Evolutionary conservation across 2,888 invertebrate genomes (phyloP).

Genomic region (Nymphalis urticae): DNA sequence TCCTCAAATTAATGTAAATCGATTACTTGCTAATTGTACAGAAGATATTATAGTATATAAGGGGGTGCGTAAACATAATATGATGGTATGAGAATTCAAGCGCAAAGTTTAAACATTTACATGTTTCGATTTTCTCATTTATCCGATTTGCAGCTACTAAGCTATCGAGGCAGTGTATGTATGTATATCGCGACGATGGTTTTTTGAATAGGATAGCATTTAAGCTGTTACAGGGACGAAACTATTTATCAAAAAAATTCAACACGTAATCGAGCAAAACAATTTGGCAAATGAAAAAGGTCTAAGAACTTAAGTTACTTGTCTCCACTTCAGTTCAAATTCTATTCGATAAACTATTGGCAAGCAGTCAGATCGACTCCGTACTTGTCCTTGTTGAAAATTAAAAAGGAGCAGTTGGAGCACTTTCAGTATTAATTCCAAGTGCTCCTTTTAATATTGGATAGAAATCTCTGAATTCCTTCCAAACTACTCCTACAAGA

Average conservation of each 20-base stretch:
- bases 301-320: slow-evolving; percentile 28
- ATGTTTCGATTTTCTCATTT: too few relatives aligned
- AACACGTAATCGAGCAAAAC: slow-evolving; percentile 22
- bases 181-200: too few relatives aligned
- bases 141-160: too few relatives aligned
- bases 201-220: too few relatives aligned
- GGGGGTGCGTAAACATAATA: too few relatives aligned
- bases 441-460: slow-evolving; percentile 27
- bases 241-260: background rate
- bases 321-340: slow-evolving; percentile 23
- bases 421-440: slow-evolving; percentile 26
- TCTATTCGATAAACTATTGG: slow-evolving; percentile 31
- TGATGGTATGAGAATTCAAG: too few relatives aligned
- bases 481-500: slow-evolving; percentile 19
- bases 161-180: too few relatives aligned
- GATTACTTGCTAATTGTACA: too few relatives aligned
- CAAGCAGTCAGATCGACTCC: slow-evolving; percentile 29
- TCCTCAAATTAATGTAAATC: too few relatives aligned
- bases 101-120: too few relatives aligned
- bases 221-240: too few relatives aligned
- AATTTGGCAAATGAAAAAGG: slow-evolving; percentile 25
- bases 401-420: slow-evolving; percentile 30
- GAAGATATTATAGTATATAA: too few relatives aligned
- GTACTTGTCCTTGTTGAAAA: slow-evolving; percentile 25
- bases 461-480: slow-evolving; percentile 21